Evolutionary conservation across 1,140 invertebrate species (phyloP), one percentile per base, ranked within the genome.

Genomic region (Daktulosphaira vitifoliae): DNA sequence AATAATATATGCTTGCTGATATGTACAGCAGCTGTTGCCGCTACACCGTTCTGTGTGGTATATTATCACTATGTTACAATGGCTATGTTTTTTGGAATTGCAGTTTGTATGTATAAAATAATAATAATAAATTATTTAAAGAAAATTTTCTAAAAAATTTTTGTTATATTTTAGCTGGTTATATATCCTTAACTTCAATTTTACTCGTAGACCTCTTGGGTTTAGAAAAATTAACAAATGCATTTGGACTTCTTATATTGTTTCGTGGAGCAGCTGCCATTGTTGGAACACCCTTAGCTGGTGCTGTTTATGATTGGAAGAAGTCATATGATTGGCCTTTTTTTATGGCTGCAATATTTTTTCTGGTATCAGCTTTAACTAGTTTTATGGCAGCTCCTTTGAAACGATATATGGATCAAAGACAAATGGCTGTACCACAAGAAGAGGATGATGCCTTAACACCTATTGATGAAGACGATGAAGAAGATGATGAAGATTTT

Each of bases 161-260:
- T 69, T 68, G 67, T 67, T 67, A 68, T 71, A 68, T 79, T 84
- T 68, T 78, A 94, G 92, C 95, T 68, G 94, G 93, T 29, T 98
- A 96, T 76, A 96, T 98, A 70, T 96, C 93, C 1, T 78, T 99
- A 42, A 98, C 95, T 37, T 98, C 96, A 18, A 98, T 98, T 73
- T 96, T 99, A 71, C 79, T 99, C 50, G 94, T 96, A 68, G 95
- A 98, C 73, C 78, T 98, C 16, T 80, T 99, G 33, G 96, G 96
- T 13, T 78, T 98, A 71, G 93, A 97, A 70, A 92, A 92, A 76
- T 77, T 98, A 67, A 97, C 95, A 39, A 98, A 95, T 74, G 93
- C 94, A 20, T 99, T 98, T 76, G 96, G 96, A 33, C 79, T 98
- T 54, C 78, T 98, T 50, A 93, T 96, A 70, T 78, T 98, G 68